phyloP scores from a whole-genome alignment of 92 coral and sea anemone genomes.

The Nematostella vectensis region DNA sequence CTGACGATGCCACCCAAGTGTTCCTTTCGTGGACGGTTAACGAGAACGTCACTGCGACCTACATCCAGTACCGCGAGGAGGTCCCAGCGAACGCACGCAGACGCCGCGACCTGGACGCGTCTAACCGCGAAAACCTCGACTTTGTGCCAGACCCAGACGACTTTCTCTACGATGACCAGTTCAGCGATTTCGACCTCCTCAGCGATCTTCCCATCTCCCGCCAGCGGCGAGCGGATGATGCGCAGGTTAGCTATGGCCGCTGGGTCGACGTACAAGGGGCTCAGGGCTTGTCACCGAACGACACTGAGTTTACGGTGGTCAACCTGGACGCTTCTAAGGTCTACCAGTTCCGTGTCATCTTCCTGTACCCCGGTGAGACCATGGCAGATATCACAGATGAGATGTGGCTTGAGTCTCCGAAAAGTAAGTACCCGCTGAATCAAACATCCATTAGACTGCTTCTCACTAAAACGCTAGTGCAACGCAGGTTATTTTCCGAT shows the following conservation, averaged over 20 bases:
- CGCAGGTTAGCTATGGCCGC: background rate
- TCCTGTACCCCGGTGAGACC: slow-evolving; percentile 19
- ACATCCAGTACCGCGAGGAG: slow-evolving; percentile 28
- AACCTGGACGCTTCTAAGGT: slow-evolving; percentile 24
- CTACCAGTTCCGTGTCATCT: slow-evolving; percentile 35
- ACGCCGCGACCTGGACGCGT: no score
- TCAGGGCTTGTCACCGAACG: slow-evolving; percentile 1
- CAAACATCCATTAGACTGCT: no score
- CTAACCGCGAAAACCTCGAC: no score
- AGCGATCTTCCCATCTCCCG: no score
- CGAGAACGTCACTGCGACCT: slow-evolving; percentile 15
- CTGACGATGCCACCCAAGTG: slow-evolving; percentile 27
- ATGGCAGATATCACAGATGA: background rate
- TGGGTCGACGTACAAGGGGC: slow-evolving; percentile 38
- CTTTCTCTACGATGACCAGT: no score
- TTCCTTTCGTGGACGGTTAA: slow-evolving; percentile 37
- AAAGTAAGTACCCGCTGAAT: no score
- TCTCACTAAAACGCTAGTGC: no score
- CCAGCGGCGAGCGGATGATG: background rate
- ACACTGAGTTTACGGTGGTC: slow-evolving; percentile 19
- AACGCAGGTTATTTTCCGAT: no score
- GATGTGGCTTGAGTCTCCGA: slow-evolving; percentile 14
- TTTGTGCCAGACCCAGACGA: no score
- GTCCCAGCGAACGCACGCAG: background rate
- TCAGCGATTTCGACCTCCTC: no score